Percentiles rank a stretch among this genome's conserved stretches.
These are phyloP conservation scores for Melolontha melolontha DNA, from an alignment of 2,888 invertebrate species.

Conservation along the genomic window DNA sequence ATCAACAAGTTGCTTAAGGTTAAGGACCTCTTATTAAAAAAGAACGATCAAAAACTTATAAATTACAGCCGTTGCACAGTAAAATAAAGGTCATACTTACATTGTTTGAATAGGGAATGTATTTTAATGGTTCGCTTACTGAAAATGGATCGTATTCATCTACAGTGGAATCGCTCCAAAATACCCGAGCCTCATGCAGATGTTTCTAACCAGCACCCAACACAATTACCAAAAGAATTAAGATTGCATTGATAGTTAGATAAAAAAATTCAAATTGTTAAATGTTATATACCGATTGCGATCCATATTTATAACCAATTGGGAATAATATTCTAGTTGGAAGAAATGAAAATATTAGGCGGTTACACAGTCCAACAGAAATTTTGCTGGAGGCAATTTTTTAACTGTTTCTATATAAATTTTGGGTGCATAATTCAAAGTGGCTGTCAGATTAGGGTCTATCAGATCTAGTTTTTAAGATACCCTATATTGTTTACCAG, in stretches of 20 bases:
- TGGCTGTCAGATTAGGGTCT: no score
- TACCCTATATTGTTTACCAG: no score
- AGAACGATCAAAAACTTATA: no score
- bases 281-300: background rate
- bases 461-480: no score
- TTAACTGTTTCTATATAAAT: no score
- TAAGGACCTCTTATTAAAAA: no score
- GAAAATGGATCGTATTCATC: conserved; percentile 63
- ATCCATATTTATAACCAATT: background rate
- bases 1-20: no score
- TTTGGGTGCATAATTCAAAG: no score
- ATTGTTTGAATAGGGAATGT: conserved; percentile 61
- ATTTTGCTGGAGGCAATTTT: no score
- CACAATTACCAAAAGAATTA: conserved; percentile 56
- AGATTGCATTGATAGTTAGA: conserved; percentile 21
- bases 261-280: conserved; percentile 6
- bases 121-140: conserved; percentile 63
- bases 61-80: no score
- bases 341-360: conserved; percentile 17
- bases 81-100: conserved; percentile 58
- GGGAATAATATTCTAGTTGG: conserved; percentile 2
- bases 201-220: conserved; percentile 68
- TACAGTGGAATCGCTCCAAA: conserved; percentile 68
- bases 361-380: no score
- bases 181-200: conserved; percentile 73